Percentiles rank a stretch among this genome's conserved stretches.
Evolutionary conservation across 2,113 vertebrate species (phyloP).

Genomic region (Petromus typicus): DNA sequence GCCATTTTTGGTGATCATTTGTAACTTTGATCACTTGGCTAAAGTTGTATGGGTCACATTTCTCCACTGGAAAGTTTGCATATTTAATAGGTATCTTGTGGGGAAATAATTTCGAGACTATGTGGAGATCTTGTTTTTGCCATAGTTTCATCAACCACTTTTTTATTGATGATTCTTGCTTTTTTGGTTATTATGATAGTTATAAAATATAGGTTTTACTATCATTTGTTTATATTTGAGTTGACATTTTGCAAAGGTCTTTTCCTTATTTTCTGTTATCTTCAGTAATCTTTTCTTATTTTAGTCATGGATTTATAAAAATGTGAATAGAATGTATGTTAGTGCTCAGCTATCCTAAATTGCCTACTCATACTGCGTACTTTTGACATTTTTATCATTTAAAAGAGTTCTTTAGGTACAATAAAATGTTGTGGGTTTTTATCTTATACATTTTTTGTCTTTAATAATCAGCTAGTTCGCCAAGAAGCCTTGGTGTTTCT

Average conservation of each 20-base stretch:
- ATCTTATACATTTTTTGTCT: background rate
- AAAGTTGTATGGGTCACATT: background rate
- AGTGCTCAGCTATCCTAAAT: background rate
- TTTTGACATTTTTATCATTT: background rate
- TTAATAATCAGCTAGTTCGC: constrained; percentile 7
- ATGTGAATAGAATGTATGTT: background rate
- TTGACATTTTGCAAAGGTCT: background rate
- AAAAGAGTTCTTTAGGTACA: background rate
- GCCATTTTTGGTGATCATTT: background rate
- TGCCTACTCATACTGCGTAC: background rate
- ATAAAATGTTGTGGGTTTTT: background rate
- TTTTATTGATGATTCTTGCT: background rate
- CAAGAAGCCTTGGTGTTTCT: background rate
- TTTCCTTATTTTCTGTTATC: background rate
- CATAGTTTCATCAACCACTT: background rate
- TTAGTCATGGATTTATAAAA: background rate
- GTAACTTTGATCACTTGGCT: background rate
- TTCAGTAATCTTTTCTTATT: background rate
- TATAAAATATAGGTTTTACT: background rate
- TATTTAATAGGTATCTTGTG: constrained; percentile 5
- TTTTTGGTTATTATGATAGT: constrained; percentile 11
- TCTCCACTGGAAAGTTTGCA: constrained; percentile 48
- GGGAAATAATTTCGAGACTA: constrained; percentile 25
- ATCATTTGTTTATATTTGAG: constrained; percentile 23
- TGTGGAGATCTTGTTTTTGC: constrained; percentile 30